Percentiles rank a stretch among this genome's conserved stretches.
Conservation (phyloP, 2,797 vertebrate genomes). For the Sebastes iracundus region DNA sequence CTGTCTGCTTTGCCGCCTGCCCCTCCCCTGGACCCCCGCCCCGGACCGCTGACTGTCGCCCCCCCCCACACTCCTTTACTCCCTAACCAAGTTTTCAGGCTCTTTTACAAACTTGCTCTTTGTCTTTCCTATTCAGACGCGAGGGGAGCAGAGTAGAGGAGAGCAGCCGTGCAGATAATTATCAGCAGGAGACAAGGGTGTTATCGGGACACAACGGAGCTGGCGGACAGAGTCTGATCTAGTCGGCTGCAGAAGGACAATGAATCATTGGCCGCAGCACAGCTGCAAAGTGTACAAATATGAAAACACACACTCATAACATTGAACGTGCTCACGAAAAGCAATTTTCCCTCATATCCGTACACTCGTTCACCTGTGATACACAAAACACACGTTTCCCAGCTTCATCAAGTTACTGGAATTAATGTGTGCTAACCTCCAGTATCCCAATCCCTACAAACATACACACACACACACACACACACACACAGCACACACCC, state of each 20-base stretch:
- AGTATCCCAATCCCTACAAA: conserved; percentile 18
- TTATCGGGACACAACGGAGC: conserved; percentile 59
- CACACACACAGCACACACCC: conserved; percentile 5
- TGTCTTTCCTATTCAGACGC: conserved; percentile 61
- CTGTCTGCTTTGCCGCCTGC: conserved; percentile 33
- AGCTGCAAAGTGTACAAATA: conserved; percentile 21
- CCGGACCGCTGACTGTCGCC: not conserved
- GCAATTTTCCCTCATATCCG: not conserved
- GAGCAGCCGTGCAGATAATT: conserved; percentile 72
- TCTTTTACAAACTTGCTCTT: conserved; percentile 65
- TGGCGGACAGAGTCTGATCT: conserved; percentile 52
- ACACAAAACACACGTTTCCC: not conserved
- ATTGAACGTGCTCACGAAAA: not conserved
- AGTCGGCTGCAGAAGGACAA: conserved; percentile 51
- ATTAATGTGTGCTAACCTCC: conserved; percentile 20
- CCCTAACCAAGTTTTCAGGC: conserved; percentile 63
- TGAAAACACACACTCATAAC: not conserved
- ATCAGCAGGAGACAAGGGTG: conserved; percentile 62
- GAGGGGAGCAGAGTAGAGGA: conserved; percentile 24
- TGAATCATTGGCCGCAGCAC: conserved; percentile 40
- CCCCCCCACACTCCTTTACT: not conserved
- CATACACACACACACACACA: not conserved
- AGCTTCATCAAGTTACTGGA: conserved; percentile 29
- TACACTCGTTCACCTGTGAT: not conserved
- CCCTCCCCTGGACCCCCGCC: conserved; percentile 16